Conservation (phyloP, 2,113 vertebrate species). For the Illadopsis cleaveri region DNA sequence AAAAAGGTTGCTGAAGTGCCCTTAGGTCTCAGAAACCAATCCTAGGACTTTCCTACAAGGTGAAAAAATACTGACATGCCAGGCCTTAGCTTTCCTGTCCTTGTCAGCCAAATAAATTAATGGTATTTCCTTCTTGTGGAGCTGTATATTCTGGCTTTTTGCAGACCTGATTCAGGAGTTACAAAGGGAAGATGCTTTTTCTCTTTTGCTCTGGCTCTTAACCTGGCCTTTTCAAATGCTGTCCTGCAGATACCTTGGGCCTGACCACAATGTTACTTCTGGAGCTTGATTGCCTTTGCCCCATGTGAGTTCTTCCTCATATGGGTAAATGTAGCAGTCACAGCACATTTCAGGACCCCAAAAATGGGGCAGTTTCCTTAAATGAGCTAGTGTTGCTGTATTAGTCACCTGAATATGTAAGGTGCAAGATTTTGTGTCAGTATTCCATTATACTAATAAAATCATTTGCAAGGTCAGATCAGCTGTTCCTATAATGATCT, state of each 20-base stretch:
- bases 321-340: neutral
- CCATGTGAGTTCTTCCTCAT: neutral
- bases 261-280: neutral
- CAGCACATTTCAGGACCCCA: neutral
- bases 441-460: neutral
- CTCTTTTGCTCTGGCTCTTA: neutral
- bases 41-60: neutral
- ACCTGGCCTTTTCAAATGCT: neutral
- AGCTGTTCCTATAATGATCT: neutral
- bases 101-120: neutral
- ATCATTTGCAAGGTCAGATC: neutral
- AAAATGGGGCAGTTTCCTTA: neutral
- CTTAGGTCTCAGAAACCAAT: neutral
- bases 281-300: neutral
- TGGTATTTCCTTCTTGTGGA: neutral
- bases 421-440: neutral
- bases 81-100: neutral
- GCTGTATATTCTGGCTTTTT: neutral
- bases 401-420: neutral
- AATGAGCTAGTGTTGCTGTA: fast-evolving
- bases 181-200: neutral
- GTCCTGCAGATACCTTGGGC: neutral
- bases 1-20: neutral
- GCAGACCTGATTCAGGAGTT: neutral
- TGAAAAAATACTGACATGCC: neutral